Percentiles rank a stretch among this genome's conserved stretches.
These are phyloP conservation scores for Crotalus viridis DNA, from an alignment of 2,113 vertebrate species.

Conservation along the genomic window DNA sequence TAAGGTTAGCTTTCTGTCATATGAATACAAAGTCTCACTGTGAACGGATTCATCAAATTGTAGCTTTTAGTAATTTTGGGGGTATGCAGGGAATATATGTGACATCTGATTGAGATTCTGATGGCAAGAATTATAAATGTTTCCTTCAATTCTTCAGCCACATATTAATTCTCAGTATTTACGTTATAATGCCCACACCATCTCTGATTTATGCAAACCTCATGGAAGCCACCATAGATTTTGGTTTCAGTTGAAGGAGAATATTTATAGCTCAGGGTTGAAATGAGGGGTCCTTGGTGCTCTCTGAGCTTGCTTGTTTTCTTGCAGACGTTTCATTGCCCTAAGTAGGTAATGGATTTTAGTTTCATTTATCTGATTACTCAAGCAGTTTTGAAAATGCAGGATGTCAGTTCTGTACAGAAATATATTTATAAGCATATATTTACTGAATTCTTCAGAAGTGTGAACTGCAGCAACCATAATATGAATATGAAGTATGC, in stretches of 20 bases:
- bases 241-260: not conserved
- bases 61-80: not conserved
- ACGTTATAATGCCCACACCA: rapidly evolving
- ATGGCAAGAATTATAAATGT: not conserved
- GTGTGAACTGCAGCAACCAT: too few relatives aligned
- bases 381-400: not conserved
- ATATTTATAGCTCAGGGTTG: too few relatives aligned
- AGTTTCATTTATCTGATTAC: not conserved
- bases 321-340: too few relatives aligned
- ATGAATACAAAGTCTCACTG: not conserved
- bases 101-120: not conserved
- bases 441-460: too few relatives aligned
- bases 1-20: conserved; percentile 47
- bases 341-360: not conserved
- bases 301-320: too few relatives aligned
- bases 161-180: not conserved
- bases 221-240: too few relatives aligned
- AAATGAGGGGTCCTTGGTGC: too few relatives aligned
- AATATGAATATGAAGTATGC: too few relatives aligned
- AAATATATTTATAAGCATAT: too few relatives aligned
- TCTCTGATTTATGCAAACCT: not conserved
- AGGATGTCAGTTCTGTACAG: too few relatives aligned
- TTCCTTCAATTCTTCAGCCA: not conserved
- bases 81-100: too few relatives aligned
- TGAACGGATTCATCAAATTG: conserved; percentile 43